Evolutionary conservation across 2,797 vertebrate species (phyloP), one percentile per base, ranked within the genome.

Genomic region (Remorina albescens): DNA sequence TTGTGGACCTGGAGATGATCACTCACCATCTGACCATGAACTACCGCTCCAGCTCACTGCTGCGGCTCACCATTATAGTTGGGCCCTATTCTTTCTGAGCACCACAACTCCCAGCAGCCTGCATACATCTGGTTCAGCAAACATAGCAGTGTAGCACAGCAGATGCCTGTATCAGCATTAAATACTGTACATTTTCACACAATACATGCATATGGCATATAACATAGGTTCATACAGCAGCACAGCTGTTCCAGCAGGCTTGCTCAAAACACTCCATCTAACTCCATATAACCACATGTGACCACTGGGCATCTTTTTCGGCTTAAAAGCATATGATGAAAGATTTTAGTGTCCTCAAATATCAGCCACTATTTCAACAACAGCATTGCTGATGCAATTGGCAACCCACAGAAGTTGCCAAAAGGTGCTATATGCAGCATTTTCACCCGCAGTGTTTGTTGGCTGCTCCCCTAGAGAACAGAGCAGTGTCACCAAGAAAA

Each of bases 1-100:
- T 98, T 0, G 95, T 99, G 81, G 98, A 99, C 89, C 95, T 99
- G 92, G 98, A 99, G 95, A 98, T 99, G 98, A 86, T 98, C 90
- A 99, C 97, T 12, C 96, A 97, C 88, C 97, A 96, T 91, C 95
- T 94, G 66, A 82, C 93, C 86, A 95, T 97, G 91, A 98, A 95
- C 82, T 98, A 96, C 83, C 97, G 96, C 64, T 94, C 96, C 67
- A 98, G 95, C 93, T 98, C 98, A 0, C 94, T 99, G 94, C 92
- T 99, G 78, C 94, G 97, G 85, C 82, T 99, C 92, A 99, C 97
- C 49, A 94, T 99, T 91, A 95, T 99, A 49, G 97, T 99, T 67
- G 97, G 97, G 69, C 96, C 96, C 6, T 98, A 96, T 1, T 68
- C 96, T 76, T 99, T 99, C 91, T 99, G 96, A 94, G 69, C 56